Percentiles rank a stretch among this genome's conserved stretches.
These are phyloP conservation scores for Leptinotarsa rubiginosa DNA, from an alignment of 2,888 invertebrate genomes.

Conservation along the genomic window DNA sequence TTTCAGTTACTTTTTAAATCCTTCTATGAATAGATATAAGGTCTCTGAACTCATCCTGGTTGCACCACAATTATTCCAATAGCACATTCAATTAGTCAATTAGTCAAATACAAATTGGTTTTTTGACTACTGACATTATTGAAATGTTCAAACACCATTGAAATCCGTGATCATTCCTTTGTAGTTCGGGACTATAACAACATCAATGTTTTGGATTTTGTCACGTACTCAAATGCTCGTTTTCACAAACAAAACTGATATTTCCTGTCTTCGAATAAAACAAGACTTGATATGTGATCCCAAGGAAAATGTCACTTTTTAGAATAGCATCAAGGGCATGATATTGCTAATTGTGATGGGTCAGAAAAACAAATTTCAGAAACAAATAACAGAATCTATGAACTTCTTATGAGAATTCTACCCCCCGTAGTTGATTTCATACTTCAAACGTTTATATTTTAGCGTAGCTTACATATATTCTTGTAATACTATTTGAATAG, in stretches of 20 bases:
- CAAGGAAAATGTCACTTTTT: too few species aligned
- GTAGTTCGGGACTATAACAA: neutral
- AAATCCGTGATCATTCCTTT: neutral
- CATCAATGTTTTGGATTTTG: constrained; percentile 14
- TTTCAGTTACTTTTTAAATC: too few species aligned
- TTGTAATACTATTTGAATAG: constrained; percentile 2
- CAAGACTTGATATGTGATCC: neutral
- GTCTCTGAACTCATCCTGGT: too few species aligned
- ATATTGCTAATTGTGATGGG: too few species aligned
- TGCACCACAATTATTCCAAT: too few species aligned
- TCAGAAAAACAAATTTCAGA: too few species aligned
- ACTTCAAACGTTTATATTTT: neutral
- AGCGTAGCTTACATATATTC: neutral
- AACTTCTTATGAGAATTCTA: neutral
- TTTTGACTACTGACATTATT: neutral
- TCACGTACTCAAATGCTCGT: neutral
- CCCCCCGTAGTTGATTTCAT: neutral
- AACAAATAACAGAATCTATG: neutral
- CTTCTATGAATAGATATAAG: too few species aligned
- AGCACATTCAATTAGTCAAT: too few species aligned
- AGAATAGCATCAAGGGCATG: too few species aligned
- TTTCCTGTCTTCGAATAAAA: neutral
- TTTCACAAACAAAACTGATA: constrained; percentile 3
- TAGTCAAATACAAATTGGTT: too few species aligned
- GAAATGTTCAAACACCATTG: neutral